phyloP scores from a whole-genome alignment of 2,888 invertebrate species.

The Euplagia quadripunctaria region DNA sequence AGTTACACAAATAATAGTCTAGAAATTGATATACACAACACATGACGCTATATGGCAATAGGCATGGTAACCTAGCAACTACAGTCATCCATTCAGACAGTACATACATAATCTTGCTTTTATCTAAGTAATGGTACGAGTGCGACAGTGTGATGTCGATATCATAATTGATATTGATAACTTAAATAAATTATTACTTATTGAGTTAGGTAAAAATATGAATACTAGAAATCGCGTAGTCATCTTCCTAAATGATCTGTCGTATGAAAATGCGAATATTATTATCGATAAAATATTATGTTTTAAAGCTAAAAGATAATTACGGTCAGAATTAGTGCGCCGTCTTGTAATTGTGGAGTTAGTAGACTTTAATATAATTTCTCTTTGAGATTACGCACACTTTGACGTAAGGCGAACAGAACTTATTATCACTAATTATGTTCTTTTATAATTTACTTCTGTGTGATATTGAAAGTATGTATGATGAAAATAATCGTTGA shows the following conservation, averaged over 20 bases:
- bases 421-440: not conserved
- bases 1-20: no score
- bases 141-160: not conserved
- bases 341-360: no score
- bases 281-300: not conserved
- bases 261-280: not conserved
- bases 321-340: no score
- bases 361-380: no score
- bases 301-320: not conserved
- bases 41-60: not conserved
- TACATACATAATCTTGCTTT: not conserved
- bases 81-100: not conserved
- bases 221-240: not conserved
- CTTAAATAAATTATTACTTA: not conserved
- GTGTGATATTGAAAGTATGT: not conserved
- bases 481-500: not conserved
- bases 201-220: not conserved
- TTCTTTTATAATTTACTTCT: constrained; percentile 3
- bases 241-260: not conserved
- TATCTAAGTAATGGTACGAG: not conserved
- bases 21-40: not conserved
- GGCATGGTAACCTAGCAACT: not conserved
- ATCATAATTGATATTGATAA: not conserved
- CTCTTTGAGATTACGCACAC: no score
- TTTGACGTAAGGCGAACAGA: not conserved